Conservation (phyloP, 2,113 vertebrate species). For the Pituophis catenifer region DNA sequence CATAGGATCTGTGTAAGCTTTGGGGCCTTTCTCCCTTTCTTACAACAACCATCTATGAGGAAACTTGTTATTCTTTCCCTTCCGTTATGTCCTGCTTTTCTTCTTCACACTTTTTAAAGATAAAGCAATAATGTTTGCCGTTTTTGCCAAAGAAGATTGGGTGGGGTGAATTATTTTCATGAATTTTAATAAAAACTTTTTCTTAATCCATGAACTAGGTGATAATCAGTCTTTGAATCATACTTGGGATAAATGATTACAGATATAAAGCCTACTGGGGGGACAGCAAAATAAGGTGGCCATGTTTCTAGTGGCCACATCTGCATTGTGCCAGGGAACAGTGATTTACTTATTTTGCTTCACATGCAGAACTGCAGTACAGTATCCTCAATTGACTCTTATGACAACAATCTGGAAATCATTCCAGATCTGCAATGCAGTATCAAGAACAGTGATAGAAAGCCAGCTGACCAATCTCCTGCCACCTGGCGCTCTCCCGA, state of each 20-base stretch:
- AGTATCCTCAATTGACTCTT: background rate
- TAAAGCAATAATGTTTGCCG: constrained; percentile 28
- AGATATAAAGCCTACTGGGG: constrained; percentile 44
- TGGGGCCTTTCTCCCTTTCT: constrained; percentile 28
- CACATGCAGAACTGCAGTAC: background rate
- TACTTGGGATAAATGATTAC: constrained; percentile 44
- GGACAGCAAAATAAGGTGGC: constrained; percentile 36
- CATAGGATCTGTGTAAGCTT: background rate
- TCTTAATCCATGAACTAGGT: constrained; percentile 40
- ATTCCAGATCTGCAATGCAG: background rate
- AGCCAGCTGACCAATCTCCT: background rate
- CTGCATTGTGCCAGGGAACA: constrained; percentile 32
- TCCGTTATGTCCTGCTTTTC: background rate
- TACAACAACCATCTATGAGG: background rate
- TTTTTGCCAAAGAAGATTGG: constrained; percentile 9
- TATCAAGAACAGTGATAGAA: background rate
- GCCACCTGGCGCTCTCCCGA: background rate
- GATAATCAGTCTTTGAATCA: constrained; percentile 43
- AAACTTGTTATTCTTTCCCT: background rate
- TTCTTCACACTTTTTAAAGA: background rate
- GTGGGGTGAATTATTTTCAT: background rate
- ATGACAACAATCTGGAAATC: background rate
- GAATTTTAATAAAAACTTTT: constrained; percentile 58
- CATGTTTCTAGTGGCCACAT: background rate
- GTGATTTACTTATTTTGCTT: constrained; percentile 7